Conservation (phyloP, 2,113 vertebrate genomes). For the Laticauda colubrina region DNA sequence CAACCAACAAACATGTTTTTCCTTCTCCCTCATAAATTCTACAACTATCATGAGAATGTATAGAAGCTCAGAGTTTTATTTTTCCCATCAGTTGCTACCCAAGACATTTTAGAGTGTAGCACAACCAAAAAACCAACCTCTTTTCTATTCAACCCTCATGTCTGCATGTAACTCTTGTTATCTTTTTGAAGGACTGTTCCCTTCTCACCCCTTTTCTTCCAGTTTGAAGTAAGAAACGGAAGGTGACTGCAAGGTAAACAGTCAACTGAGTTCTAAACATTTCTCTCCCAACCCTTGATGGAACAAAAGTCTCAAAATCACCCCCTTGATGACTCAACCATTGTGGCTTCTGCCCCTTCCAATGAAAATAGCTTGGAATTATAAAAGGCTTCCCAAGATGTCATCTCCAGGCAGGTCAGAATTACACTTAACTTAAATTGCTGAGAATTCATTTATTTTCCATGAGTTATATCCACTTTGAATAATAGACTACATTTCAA, state of each 20-base stretch:
- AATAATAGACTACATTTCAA: background rate
- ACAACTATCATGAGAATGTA: background rate
- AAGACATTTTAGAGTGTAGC: background rate
- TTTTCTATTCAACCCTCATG: background rate
- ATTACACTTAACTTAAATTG: background rate
- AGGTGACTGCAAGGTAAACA: background rate
- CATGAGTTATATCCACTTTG: background rate
- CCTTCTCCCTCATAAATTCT: background rate
- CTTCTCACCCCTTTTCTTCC: background rate
- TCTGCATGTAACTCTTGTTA: background rate
- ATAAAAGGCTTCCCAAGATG: background rate
- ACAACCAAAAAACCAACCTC: background rate
- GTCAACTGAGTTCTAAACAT: background rate
- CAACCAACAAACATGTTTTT: background rate
- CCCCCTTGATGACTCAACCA: background rate
- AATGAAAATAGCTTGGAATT: background rate
- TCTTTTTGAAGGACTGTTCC: background rate
- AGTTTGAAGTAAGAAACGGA: background rate
- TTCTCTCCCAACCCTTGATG: background rate
- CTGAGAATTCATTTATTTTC: background rate
- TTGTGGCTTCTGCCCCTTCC: background rate
- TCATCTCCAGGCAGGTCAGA: background rate
- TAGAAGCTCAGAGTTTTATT: background rate
- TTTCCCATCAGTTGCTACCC: background rate
- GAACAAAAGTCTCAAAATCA: background rate